Evolutionary conservation across 1,140 invertebrate species (phyloP), one percentile per base, ranked within the genome.

Genomic region (Marisa cornuarietis): DNA sequence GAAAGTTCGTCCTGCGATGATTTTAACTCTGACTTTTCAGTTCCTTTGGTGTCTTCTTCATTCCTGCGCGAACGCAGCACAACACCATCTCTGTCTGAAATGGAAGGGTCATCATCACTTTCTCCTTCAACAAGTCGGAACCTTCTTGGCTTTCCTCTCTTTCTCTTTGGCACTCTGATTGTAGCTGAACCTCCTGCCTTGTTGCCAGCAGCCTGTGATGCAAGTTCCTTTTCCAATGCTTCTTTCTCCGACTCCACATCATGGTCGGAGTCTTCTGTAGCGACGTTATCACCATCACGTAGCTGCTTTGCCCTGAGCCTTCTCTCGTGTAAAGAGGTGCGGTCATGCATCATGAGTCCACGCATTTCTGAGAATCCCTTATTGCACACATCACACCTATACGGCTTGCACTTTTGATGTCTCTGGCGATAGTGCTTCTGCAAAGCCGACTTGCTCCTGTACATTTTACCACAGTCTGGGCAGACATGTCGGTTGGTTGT

Each of bases 401-500:
- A 86, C 18, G 80, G 84, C 61, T 79, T 83, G 71, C 83, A 81
- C 54, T 79, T 79, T 7, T 69, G 76, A 71, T 88, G 87, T 16
- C 69, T 75, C 16, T 85, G 66, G 42, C 79, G 78, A 49, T 84
- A 82, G 58, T 88, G 87, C 26, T 86, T 72, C 31, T 76, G 75
- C 16, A 88, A 79, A 16, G 84, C 81, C 63, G 82, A 84, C 22
- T 42, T 74, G 20, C 75, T 82, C 20, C 77, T 66, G 49, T 81
- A 87, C 13, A 71, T 76, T 66, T 83, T 85, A n/a, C 75, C 58
- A 75, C 88, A 89, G 26, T 84, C 78, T 7, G 76, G 69, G 74
- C 88, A 88, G 52, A 69, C 42, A 94, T 58, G 54, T 58, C 54
- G 11, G 54, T 58, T 58, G 54, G 54, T 58, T 3, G 61, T 76